Evolutionary conservation across 64 coral and sea anemone species (phyloP), one percentile per base, ranked within the genome.

Genomic region (Catalaphyllia jardinei): DNA sequence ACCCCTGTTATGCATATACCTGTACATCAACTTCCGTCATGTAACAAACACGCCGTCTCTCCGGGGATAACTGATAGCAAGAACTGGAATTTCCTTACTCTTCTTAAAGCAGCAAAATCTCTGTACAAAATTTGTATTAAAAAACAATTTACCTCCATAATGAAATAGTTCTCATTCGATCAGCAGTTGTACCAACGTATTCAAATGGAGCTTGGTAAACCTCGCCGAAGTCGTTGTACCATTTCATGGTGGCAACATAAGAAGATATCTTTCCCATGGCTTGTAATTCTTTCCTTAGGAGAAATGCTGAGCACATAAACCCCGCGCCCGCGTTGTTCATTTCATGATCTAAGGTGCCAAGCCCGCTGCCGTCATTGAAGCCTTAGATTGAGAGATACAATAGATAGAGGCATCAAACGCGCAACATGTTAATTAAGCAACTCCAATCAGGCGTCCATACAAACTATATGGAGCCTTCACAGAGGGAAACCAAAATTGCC

Each of bases 291-390:
- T 72, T 57, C 55, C 50, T 90, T n/a, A 83, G 78, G 8, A 90
- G 19, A 42, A 90, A 90, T 15, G 72, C 35, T 14, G 89, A 25
- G 61, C 60, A 16, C 78, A 90, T 90, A 60, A 83, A 90, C 20
- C 78, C 78, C 1, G 73, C 52, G 2, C 78, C 78, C 9, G 61
- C 78, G 4, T 62, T 77, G 29, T 82, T 81, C 89, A 90, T 90
- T 55, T 81, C 62, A 74, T 90, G 89, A 25, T 82, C 67, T 38
- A 90, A 25, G 27, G 89, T 81, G 46, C 89, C 89, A 16, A 91
- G 50, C 20, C 79, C 89, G 31, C 89, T 91, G 14, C 89, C 89
- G 14, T 91, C 54, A 16, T 72, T 49, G 28, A 67, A 91, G 8
- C 89, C 89, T 86, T 8, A 20, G 19, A 67, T 67, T 46, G 42